Percentiles rank a stretch among this genome's conserved stretches.
These are phyloP conservation scores for Pediacus dermestoides DNA, from an alignment of 2,888 invertebrate species.

Conservation along the genomic window DNA sequence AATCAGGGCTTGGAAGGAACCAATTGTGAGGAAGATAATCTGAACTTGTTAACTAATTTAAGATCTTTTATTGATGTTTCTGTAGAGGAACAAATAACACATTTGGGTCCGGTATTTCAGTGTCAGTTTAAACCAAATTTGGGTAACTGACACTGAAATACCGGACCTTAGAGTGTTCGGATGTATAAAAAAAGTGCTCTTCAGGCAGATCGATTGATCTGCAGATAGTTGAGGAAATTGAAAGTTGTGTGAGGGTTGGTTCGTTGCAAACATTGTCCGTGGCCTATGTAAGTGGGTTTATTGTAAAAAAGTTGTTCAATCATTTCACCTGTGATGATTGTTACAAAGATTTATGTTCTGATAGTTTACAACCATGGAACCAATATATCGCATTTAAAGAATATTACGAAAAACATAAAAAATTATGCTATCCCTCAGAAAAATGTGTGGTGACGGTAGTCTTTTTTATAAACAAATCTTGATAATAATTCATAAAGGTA, in stretches of 20 bases:
- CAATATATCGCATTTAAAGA: not conserved
- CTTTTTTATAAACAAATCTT: too few relatives aligned
- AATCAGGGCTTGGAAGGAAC: slow-evolving; percentile 7
- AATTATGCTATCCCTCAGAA: slow-evolving; percentile 1
- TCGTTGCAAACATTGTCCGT: not conserved
- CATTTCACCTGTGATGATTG: slow-evolving; percentile 1
- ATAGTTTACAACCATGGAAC: not conserved
- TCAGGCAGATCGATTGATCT: too few relatives aligned
- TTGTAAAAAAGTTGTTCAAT: not conserved
- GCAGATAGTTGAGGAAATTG: not conserved
- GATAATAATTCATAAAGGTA: too few relatives aligned
- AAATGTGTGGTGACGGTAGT: not conserved
- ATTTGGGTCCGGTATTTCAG: not conserved
- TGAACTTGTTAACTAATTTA: not conserved
- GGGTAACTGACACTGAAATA: not conserved
- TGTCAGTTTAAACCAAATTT: not conserved
- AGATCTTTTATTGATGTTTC: not conserved
- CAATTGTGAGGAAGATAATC: slow-evolving; percentile 5
- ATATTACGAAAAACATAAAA: not conserved
- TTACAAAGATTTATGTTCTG: not conserved
- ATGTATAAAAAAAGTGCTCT: too few relatives aligned
- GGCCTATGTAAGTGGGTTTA: not conserved
- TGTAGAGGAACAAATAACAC: not conserved
- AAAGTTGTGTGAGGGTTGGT: not conserved
- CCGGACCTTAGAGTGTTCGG: too few relatives aligned